Percentiles rank a stretch among this genome's conserved stretches.
These are phyloP conservation scores for Calameuta pallipes DNA, from an alignment of 2,888 invertebrate species.

Conservation along the genomic window DNA sequence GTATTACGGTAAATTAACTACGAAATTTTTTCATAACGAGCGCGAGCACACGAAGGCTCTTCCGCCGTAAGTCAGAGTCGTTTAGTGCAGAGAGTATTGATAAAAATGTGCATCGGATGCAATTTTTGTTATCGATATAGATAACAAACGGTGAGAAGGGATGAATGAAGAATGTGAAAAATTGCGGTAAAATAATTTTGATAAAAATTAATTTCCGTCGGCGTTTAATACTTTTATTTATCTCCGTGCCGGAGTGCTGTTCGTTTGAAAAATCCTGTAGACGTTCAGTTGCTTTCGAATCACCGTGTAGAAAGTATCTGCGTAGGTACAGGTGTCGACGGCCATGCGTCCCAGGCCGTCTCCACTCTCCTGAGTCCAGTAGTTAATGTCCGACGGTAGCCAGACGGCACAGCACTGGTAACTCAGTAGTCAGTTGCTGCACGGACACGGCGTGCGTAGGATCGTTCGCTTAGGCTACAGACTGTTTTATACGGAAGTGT, in stretches of 20 bases:
- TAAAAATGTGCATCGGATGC: neutral
- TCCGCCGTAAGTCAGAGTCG: too few species aligned
- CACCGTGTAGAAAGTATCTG: conserved; percentile 1
- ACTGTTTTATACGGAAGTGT: too few species aligned
- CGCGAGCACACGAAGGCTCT: too few species aligned
- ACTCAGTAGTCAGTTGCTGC: conserved; percentile 32
- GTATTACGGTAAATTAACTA: neutral
- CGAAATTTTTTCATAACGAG: neutral
- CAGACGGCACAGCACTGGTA: conserved; percentile 12
- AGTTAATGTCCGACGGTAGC: conserved; percentile 37
- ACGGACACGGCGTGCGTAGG: conserved; percentile 21
- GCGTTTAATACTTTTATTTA: too few species aligned
- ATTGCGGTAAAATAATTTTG: too few species aligned
- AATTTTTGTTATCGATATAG: neutral
- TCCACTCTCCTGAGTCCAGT: conserved; percentile 36
- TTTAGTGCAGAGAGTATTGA: neutral
- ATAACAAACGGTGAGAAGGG: neutral
- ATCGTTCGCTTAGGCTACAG: neutral
- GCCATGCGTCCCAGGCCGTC: conserved; percentile 12
- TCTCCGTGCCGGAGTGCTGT: too few species aligned
- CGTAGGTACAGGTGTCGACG: conserved; percentile 22
- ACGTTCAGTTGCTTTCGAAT: neutral
- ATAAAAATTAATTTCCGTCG: too few species aligned
- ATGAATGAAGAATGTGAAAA: neutral
- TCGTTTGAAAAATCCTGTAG: too few species aligned